Percentiles rank a stretch among this genome's conserved stretches.
phyloP scores from a whole-genome alignment of 2,888 invertebrate genomes.

The Dysmachus trigonus region DNA sequence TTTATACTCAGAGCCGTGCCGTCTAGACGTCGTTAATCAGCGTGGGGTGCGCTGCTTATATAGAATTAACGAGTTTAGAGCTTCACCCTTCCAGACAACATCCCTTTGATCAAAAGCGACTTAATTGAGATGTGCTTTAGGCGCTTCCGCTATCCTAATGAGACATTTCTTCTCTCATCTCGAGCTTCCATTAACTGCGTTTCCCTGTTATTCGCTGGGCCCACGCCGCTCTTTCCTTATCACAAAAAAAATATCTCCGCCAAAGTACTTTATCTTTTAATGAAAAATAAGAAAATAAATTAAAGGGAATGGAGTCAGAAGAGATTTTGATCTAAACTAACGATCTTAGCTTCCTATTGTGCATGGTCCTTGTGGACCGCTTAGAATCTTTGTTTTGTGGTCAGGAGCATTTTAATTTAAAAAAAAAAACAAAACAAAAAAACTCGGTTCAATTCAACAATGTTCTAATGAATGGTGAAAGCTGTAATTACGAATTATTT shows the following conservation, averaged over 20 bases:
- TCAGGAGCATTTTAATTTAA: neutral
- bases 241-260: conserved; percentile 8
- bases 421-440: no score
- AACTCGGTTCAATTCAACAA: neutral
- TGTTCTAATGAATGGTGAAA: neutral
- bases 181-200: conserved; percentile 15
- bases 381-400: neutral
- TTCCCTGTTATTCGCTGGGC: neutral
- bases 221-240: neutral
- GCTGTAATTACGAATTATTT: neutral
- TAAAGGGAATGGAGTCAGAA: neutral
- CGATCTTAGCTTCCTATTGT: neutral
- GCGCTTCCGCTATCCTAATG: conserved; percentile 46
- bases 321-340: conserved; percentile 8
- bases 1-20: neutral
- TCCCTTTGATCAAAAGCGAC: conserved; percentile 45
- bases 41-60: conserved; percentile 39
- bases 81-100: conserved; percentile 38
- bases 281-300: conserved; percentile 38
- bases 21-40: conserved; percentile 47
- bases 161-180: conserved; percentile 40
- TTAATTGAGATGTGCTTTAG: conserved; percentile 46
- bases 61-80: conserved; percentile 45
- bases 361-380: neutral
- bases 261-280: conserved; percentile 33